These are phyloP conservation scores for Caenorhabditis brenneri DNA, from an alignment of 1,140 invertebrate genomes.

Conservation along the genomic window DNA sequence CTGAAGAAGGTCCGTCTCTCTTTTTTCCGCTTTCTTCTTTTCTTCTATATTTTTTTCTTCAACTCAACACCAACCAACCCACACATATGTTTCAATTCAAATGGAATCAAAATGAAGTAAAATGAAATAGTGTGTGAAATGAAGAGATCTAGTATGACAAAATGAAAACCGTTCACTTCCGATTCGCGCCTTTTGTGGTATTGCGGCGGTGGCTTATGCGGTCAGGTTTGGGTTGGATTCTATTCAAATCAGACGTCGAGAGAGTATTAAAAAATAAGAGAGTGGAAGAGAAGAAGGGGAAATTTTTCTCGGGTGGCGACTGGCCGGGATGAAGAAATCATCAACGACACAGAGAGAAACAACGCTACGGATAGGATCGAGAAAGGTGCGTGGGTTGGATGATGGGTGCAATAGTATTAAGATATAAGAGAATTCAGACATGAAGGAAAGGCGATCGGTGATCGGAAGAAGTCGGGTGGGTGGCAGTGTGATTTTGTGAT, in stretches of 20 bases:
- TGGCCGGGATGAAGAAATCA: slow-evolving; percentile 25
- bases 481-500: slow-evolving; percentile 18
- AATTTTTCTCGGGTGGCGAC: background rate
- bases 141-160: background rate
- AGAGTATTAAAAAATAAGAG: slow-evolving; percentile 1
- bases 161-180: slow-evolving; percentile 39
- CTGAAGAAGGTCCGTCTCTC: slow-evolving; percentile 36
- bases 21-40: no score
- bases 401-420: background rate
- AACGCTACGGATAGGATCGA: slow-evolving; percentile 11
- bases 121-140: background rate
- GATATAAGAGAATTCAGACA: background rate
- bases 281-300: background rate
- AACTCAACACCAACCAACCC: slow-evolving; percentile 25
- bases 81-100: slow-evolving; percentile 37
- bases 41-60: slow-evolving; percentile 19
- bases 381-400: slow-evolving; percentile 39
- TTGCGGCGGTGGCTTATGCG: slow-evolving; percentile 13
- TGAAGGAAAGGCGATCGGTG: slow-evolving; percentile 1
- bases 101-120: slow-evolving; percentile 23
- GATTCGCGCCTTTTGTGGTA: slow-evolving; percentile 38
- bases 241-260: slow-evolving; percentile 2
- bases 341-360: slow-evolving; percentile 18
- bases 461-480: slow-evolving; percentile 30
- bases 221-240: slow-evolving; percentile 13